Evolutionary conservation across 2,113 vertebrate genomes (phyloP).

Genomic region (Falco punctatus): DNA sequence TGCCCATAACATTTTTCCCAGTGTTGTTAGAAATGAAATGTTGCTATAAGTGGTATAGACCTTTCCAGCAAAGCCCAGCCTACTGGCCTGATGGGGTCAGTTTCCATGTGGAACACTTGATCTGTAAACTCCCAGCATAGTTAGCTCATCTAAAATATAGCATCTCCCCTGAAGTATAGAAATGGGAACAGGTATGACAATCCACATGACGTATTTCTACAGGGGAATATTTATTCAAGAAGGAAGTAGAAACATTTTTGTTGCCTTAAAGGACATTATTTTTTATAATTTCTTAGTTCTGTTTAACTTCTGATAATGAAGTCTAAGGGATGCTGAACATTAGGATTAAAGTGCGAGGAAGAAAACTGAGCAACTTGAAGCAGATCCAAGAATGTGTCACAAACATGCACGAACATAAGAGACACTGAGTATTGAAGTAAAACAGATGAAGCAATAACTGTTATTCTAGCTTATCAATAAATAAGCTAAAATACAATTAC

Average conservation of each 20-base stretch:
- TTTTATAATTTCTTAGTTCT: background rate
- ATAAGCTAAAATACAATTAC: background rate
- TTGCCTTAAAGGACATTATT: background rate
- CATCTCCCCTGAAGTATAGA: background rate
- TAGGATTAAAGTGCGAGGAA: background rate
- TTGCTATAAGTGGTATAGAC: background rate
- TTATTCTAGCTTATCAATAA: background rate
- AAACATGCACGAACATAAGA: background rate
- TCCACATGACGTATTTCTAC: background rate
- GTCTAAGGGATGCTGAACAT: background rate
- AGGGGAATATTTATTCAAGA: background rate
- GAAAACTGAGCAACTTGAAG: background rate
- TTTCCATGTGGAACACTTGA: background rate
- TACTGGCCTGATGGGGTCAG: accelerated
- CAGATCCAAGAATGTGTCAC: background rate
- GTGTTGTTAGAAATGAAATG: background rate
- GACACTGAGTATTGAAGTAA: background rate
- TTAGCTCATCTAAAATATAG: background rate
- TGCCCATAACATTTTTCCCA: background rate
- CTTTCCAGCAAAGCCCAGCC: background rate
- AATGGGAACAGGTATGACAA: background rate
- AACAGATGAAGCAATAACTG: background rate
- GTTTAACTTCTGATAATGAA: background rate
- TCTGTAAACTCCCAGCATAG: background rate
- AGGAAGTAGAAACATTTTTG: background rate